Evolutionary conservation across 2,797 vertebrate species (phyloP), one percentile per base, ranked within the genome.

Genomic region (Mus minutoides): DNA sequence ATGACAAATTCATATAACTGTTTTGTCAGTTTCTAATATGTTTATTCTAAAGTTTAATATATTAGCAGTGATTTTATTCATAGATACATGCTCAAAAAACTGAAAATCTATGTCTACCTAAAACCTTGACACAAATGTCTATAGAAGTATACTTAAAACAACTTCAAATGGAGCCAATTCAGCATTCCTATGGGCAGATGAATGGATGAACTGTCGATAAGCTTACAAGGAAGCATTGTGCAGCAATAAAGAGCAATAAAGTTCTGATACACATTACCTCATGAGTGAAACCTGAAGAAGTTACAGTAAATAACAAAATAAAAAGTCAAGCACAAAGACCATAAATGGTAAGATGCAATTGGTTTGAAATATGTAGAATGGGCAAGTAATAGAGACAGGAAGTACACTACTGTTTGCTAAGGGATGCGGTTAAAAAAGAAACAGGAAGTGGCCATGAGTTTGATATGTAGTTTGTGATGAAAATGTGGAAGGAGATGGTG

Each of bases 11-110:
- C 89, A 24, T 62, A 87, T 91, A 96, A 87, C 46, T 56, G 67
- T 87, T 73, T 56, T 88, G n/a, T 73, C 24, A 94, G 40, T 93
- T 94, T 84, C 92, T 94, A 96, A 94, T 92, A 88, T 84, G 34
- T 89, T 94, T 94, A 91, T 71, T 21, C 75, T 92, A 69, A 95
- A 88, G 14, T 85, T 95, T 92, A 91, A 85, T 52, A 88, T 43
- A 77, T 73, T 52, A 94, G 8, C 49, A 94, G 54, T 29, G 90
- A 91, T 92, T 87, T 26, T 4, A 84, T 84, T 87, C 56, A 82
- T 87, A 87, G 43, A 22, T 80, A 64, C 64, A 91, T 34, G 43
- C 19, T 26, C 49, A 87, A 90, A 58, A 34, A 95, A 80, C 26
- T 77, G 76, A 94, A 97, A 96, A 80, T 76, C 90, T 14, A 71